A percentile compares a stretch with the other conserved stretches of the same genome.
These are phyloP conservation scores for Portunus trituberculatus DNA, from an alignment of 1,140 invertebrate genomes.

Conservation along the genomic window DNA sequence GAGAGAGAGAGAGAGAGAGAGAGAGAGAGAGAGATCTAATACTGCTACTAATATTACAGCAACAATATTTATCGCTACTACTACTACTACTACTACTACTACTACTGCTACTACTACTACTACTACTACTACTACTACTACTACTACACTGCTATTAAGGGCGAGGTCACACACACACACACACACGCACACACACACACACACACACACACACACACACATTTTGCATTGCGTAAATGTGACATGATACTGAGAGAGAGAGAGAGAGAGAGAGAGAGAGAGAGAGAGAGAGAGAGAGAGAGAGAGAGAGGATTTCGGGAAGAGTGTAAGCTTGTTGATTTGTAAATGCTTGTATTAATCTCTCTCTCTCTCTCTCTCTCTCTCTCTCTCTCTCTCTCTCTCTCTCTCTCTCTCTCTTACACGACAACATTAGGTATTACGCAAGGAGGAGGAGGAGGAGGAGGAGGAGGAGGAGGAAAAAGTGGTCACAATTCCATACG, in stretches of 20 bases:
- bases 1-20: conserved; percentile 23
- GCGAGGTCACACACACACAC: neutral
- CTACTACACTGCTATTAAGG: neutral
- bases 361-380: no score
- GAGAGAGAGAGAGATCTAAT: neutral
- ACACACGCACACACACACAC: neutral
- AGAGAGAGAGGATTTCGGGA: no score
- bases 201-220: neutral
- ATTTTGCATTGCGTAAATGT: no score
- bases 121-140: conserved; percentile 12
- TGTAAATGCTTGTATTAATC: no score
- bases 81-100: neutral
- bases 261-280: no score
- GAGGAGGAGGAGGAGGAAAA: neutral
- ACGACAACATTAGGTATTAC: neutral
- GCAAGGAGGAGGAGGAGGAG: neutral
- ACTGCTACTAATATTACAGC: neutral
- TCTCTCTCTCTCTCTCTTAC: neutral
- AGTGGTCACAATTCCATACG: neutral
- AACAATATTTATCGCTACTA: neutral
- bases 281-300: no score
- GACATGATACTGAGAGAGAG: no score
- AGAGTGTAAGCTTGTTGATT: no score
- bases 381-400: neutral
- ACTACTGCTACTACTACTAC: neutral